phyloP scores from a whole-genome alignment of 2,113 vertebrate genomes.

The Nymphicus hollandicus region DNA sequence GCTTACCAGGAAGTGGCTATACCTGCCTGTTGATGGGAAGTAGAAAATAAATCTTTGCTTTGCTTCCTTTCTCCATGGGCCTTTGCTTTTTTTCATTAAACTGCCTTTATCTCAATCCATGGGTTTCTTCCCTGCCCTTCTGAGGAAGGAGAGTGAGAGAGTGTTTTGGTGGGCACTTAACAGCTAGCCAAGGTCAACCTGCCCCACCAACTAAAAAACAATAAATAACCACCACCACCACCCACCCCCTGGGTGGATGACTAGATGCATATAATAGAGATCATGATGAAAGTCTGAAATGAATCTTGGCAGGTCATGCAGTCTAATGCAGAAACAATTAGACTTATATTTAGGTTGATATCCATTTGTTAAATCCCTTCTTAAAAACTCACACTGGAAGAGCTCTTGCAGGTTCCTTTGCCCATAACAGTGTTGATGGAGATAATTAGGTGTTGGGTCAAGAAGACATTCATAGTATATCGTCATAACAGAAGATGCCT shows the following conservation, averaged over 20 bases:
- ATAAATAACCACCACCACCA: too few relatives aligned
- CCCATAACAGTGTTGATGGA: background rate
- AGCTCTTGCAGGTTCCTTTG: background rate
- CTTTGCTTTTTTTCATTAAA: background rate
- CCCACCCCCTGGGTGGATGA: background rate
- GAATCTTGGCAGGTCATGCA: background rate
- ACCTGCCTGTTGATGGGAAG: background rate
- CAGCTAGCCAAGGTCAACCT: background rate
- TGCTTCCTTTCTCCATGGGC: background rate
- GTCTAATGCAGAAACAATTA: background rate
- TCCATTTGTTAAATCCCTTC: background rate
- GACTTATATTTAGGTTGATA: background rate
- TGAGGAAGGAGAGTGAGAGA: background rate
- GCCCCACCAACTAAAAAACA: background rate
- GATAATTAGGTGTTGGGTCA: background rate
- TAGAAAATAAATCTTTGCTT: background rate
- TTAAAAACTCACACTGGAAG: background rate
- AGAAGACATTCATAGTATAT: background rate
- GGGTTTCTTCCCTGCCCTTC: background rate
- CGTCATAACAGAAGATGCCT: background rate
- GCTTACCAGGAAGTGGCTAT: background rate
- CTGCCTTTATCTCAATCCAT: background rate
- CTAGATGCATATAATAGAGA: background rate
- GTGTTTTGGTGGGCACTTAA: background rate
- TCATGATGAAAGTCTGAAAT: background rate